Percentiles rank a stretch among this genome's conserved stretches.
phyloP scores from a whole-genome alignment of 1,140 invertebrate genomes.

The Drosophila pseudoobscura region DNA sequence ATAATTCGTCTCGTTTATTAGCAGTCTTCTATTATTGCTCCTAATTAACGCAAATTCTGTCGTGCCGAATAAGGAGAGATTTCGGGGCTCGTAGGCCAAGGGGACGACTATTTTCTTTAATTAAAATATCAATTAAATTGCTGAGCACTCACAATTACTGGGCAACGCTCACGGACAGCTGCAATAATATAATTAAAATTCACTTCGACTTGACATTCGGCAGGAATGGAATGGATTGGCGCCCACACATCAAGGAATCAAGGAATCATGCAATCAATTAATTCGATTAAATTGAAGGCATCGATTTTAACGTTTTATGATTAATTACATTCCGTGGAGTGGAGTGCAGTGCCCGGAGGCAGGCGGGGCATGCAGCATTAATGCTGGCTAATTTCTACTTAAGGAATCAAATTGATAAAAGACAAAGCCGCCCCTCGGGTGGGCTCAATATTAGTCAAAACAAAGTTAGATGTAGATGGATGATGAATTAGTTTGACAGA shows the following conservation, averaged over 20 bases:
- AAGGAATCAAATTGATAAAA: too few relatives aligned
- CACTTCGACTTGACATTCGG: constrained; percentile 33
- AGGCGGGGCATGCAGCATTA: neutral
- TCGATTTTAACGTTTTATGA: constrained; percentile 45
- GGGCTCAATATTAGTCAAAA: too few relatives aligned
- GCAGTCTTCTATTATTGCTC: constrained; percentile 3
- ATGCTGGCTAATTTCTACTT: neutral
- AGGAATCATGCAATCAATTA: constrained; percentile 41
- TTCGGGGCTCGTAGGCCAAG: neutral
- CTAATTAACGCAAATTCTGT: constrained; percentile 45
- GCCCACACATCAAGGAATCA: constrained; percentile 17
- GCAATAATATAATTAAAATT: constrained; percentile 74
- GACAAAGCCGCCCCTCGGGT: too few relatives aligned
- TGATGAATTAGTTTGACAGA: too few relatives aligned
- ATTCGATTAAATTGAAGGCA: constrained; percentile 57
- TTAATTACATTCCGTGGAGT: constrained; percentile 40
- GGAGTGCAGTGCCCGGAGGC: neutral
- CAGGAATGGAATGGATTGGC: neutral
- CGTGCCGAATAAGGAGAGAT: constrained; percentile 4
- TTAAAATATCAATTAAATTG: constrained; percentile 66
- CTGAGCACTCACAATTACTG: constrained; percentile 2
- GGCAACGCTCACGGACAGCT: constrained; percentile 18
- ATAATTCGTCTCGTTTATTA: neutral
- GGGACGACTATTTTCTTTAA: constrained; percentile 61
- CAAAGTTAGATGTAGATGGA: too few relatives aligned